These are phyloP conservation scores for Empidonax alnorum DNA, from an alignment of 2,113 vertebrate species.

Conservation along the genomic window DNA sequence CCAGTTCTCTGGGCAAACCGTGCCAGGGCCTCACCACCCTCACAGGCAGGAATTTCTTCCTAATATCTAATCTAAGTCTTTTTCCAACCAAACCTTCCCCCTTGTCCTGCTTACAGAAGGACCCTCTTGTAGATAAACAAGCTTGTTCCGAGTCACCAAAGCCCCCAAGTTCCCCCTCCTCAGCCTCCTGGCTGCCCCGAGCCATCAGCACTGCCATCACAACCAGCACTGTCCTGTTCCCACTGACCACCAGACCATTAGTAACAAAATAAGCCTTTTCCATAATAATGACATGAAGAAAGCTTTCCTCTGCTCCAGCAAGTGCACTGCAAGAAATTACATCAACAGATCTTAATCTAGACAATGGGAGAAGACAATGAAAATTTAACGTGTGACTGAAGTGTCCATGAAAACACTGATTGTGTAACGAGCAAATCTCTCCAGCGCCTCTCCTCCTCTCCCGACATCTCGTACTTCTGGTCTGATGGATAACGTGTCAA, in stretches of 20 bases:
- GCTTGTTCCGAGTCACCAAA: neutral
- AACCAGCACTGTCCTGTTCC: neutral
- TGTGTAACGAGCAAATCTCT: neutral
- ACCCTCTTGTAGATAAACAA: neutral
- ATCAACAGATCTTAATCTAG: neutral
- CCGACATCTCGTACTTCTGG: neutral
- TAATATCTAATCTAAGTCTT: neutral
- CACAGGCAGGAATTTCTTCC: neutral
- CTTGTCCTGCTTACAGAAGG: neutral
- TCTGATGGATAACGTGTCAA: neutral
- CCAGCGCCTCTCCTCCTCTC: neutral
- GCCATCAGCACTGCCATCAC: neutral
- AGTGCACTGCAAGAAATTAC: neutral
- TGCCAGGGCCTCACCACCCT: neutral
- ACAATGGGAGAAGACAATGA: neutral
- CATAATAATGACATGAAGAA: neutral
- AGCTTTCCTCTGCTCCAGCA: neutral
- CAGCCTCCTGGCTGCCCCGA: rapidly evolving
- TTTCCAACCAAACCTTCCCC: neutral
- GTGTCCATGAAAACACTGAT: neutral
- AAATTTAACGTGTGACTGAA: neutral
- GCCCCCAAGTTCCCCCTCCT: neutral
- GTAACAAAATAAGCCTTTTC: slow-evolving; percentile 32
- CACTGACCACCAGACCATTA: slow-evolving; percentile 16
- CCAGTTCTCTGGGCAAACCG: neutral